Percentiles rank a stretch among this genome's conserved stretches.
phyloP scores from a whole-genome alignment of 2,888 invertebrate genomes.

The Heliconius charithonia region DNA sequence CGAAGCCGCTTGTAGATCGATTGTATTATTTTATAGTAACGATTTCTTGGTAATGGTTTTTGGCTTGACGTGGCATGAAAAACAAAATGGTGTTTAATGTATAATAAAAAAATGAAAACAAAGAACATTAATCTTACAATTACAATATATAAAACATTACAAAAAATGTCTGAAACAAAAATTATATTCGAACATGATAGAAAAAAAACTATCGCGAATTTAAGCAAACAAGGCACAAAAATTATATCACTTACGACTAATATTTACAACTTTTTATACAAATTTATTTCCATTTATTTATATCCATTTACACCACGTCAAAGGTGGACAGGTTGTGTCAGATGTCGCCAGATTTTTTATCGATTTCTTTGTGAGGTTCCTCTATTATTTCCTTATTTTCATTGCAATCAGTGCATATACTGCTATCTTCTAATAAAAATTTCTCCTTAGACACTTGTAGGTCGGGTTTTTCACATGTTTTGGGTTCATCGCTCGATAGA shows the following conservation, averaged over 20 bases:
- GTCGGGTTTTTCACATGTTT: constrained; percentile 35
- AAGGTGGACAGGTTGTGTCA: constrained; percentile 33
- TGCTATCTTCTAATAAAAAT: constrained; percentile 28
- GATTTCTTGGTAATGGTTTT: no score
- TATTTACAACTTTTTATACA: constrained; percentile 11
- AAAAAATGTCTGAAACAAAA: background rate
- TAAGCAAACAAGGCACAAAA: background rate
- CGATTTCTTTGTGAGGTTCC: constrained; percentile 6
- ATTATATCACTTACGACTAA: background rate
- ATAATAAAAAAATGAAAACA: background rate
- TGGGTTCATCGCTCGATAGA: constrained; percentile 59
- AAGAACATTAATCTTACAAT: background rate
- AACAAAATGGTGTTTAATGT: background rate
- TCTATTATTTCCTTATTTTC: constrained; percentile 26
- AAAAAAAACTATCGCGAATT: background rate
- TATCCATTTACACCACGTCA: constrained; percentile 27
- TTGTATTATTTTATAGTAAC: background rate
- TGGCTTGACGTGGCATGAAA: no score
- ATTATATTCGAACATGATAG: background rate
- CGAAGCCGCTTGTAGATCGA: background rate
- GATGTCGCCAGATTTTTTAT: constrained; percentile 34
- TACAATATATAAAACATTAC: background rate
- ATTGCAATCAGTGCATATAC: constrained; percentile 32
- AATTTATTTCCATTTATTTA: constrained; percentile 12
- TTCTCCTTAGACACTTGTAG: constrained; percentile 36